Conservation (phyloP, 2,113 vertebrate species). For the Ornithorhynchus anatinus region DNA sequence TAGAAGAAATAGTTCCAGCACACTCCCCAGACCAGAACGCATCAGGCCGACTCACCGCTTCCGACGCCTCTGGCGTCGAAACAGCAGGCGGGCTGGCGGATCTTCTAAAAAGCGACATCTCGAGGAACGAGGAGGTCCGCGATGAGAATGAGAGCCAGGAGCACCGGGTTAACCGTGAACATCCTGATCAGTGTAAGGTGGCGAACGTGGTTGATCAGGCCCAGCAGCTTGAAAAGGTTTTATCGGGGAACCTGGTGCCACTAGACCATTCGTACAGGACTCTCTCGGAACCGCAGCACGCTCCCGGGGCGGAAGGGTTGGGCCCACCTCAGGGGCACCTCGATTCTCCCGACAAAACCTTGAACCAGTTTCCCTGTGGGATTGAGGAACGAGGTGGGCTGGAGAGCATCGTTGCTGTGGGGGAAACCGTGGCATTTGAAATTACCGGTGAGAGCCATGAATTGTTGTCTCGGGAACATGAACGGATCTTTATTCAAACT, state of each 20-base stretch:
- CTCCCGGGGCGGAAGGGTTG: background rate
- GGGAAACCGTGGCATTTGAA: conserved; percentile 63
- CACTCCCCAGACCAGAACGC: background rate
- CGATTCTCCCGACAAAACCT: background rate
- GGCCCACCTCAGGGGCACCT: background rate
- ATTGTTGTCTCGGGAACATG: conserved; percentile 53
- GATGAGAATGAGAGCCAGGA: background rate
- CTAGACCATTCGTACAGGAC: background rate
- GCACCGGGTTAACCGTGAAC: background rate
- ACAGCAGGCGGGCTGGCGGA: background rate
- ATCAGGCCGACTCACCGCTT: background rate
- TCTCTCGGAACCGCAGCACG: background rate
- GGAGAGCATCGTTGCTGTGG: conserved; percentile 10
- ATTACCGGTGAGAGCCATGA: conserved; percentile 63
- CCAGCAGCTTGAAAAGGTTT: conserved; percentile 60
- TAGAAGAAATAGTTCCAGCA: conserved; percentile 25
- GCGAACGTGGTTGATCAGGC: conserved; percentile 39
- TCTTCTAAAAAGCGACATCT: background rate
- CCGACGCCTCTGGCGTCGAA: fast-evolving
- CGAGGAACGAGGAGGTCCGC: background rate
- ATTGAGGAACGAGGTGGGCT: background rate
- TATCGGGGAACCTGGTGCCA: conserved; percentile 29
- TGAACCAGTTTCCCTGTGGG: background rate
- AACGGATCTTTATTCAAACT: conserved; percentile 80
- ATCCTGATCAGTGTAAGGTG: conserved; percentile 22